These are phyloP conservation scores for Dinomys branickii DNA, from an alignment of 2,113 vertebrate species.

Conservation along the genomic window DNA sequence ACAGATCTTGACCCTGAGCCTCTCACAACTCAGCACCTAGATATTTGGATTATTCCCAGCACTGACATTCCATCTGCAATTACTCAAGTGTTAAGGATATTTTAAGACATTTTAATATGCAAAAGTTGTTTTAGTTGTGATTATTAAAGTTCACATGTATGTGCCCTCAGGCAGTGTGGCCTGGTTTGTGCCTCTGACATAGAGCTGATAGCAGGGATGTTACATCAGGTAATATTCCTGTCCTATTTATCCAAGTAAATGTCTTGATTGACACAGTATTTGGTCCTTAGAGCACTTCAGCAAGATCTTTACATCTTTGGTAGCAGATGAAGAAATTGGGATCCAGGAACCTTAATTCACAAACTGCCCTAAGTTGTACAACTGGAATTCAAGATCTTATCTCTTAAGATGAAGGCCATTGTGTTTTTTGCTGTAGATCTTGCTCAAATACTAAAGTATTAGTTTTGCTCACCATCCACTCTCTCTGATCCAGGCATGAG, in stretches of 20 bases:
- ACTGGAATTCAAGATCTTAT: background rate
- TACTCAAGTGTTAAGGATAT: background rate
- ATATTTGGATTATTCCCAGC: background rate
- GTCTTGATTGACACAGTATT: background rate
- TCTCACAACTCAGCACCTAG: background rate
- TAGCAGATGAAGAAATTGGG: background rate
- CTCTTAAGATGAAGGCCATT: background rate
- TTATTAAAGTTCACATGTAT: constrained; percentile 26
- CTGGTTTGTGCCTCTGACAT: background rate
- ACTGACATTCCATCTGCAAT: background rate
- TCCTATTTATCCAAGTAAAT: constrained; percentile 13
- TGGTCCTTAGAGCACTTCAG: background rate
- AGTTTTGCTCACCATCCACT: background rate
- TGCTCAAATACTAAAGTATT: background rate
- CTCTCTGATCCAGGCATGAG: background rate
- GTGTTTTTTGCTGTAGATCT: background rate
- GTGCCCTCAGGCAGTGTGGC: background rate
- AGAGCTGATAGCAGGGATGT: background rate
- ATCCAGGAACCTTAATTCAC: background rate
- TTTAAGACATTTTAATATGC: background rate
- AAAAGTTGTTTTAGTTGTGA: background rate
- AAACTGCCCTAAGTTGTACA: background rate
- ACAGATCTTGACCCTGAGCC: background rate
- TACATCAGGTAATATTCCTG: background rate
- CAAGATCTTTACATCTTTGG: background rate